Evolutionary conservation across 2,888 invertebrate species (phyloP).

Genomic region (Parnassius smintheus): DNA sequence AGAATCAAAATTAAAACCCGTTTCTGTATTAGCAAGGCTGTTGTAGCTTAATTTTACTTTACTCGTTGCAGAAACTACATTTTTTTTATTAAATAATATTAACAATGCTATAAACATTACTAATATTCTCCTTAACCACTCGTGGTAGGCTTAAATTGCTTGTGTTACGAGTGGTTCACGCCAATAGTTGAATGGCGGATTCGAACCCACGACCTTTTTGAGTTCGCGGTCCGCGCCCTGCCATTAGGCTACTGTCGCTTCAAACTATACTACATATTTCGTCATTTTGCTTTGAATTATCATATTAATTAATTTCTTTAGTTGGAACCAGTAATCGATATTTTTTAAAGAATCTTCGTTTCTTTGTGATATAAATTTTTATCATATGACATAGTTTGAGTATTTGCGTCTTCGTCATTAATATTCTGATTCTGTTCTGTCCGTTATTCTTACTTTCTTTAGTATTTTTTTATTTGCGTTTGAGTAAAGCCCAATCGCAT

Average conservation of each 20-base stretch:
- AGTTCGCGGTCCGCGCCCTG: too few species aligned
- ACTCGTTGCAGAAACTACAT: not conserved
- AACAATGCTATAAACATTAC: too few species aligned
- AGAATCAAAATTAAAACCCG: slow-evolving; percentile 61
- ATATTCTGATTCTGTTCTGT: not conserved
- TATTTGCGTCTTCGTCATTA: not conserved
- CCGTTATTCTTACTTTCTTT: not conserved
- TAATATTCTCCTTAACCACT: too few species aligned
- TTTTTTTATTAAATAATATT: too few species aligned
- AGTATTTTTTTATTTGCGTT: slow-evolving; percentile 1
- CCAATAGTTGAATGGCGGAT: too few species aligned
- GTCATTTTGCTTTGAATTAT: not conserved
- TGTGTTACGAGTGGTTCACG: too few species aligned
- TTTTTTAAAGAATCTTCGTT: not conserved
- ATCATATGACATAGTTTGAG: not conserved
- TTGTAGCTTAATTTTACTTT: slow-evolving; percentile 34
- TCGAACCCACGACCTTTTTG: too few species aligned
- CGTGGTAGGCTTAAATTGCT: too few species aligned
- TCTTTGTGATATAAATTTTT: not conserved
- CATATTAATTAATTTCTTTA: not conserved
- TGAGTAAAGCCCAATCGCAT: too few species aligned
- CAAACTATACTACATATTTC: too few species aligned
- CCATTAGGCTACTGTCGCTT: too few species aligned
- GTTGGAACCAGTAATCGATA: slow-evolving; percentile 3
- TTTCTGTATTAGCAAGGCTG: slow-evolving; percentile 48